A percentile compares a stretch with the other conserved stretches of the same genome.
These are phyloP conservation scores for Dermochelys coriacea DNA, from an alignment of 2,797 vertebrate genomes.

Conservation along the genomic window DNA sequence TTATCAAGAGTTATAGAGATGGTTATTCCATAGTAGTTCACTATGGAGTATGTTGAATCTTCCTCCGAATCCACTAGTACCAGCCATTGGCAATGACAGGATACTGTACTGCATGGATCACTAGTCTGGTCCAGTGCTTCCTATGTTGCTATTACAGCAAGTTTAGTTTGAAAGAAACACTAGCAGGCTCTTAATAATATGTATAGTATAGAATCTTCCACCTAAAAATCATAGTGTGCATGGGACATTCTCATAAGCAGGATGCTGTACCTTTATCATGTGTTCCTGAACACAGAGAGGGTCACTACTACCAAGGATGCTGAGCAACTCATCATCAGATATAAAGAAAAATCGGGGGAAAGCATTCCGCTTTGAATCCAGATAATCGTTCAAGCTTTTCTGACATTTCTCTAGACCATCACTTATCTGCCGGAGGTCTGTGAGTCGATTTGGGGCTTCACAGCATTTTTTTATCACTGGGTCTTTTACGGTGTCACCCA, in stretches of 20 bases:
- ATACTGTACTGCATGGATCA: neutral
- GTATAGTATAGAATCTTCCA: neutral
- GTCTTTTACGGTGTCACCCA: constrained; percentile 87
- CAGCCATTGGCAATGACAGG: neutral
- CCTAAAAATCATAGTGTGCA: neutral
- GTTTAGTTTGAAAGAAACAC: neutral
- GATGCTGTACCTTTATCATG: constrained; percentile 91
- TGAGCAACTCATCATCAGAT: constrained; percentile 96
- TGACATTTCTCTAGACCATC: constrained; percentile 94
- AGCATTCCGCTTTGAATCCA: constrained; percentile 95
- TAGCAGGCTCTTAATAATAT: neutral
- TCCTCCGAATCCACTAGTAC: neutral
- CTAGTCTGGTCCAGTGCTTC: neutral
- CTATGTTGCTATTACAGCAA: neutral
- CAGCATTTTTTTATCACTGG: constrained; percentile 91
- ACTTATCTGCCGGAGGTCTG: constrained; percentile 87
- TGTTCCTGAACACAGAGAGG: constrained; percentile 95
- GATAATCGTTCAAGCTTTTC: constrained; percentile 96
- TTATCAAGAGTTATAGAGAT: neutral
- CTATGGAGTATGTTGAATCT: neutral
- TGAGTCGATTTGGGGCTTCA: constrained; percentile 87
- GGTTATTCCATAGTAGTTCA: neutral
- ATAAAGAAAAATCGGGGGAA: constrained; percentile 99
- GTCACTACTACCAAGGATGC: constrained; percentile 94
- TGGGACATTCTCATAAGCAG: neutral